Conservation (phyloP, 2,888 invertebrate species). For the Cheilosia urbana region DNA sequence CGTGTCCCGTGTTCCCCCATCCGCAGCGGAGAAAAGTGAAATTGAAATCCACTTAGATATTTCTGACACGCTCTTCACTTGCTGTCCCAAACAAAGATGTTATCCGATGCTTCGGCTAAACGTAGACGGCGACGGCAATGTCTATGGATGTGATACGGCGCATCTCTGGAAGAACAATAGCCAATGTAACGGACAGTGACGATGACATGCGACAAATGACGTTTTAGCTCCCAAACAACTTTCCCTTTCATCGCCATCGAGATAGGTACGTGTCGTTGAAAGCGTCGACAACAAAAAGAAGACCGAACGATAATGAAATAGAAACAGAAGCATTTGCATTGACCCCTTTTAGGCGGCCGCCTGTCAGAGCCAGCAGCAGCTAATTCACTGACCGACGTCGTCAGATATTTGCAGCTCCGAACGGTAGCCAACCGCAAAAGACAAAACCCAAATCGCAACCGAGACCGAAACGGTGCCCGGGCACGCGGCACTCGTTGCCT, state of each 20-base stretch:
- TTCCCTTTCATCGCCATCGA: constrained; percentile 45
- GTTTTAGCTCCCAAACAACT: constrained; percentile 10
- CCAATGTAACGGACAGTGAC: constrained; percentile 16
- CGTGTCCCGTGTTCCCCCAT: constrained; percentile 20
- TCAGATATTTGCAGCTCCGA: neutral
- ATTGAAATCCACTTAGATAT: constrained; percentile 55
- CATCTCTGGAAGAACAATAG: constrained; percentile 29
- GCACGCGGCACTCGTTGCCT: constrained; percentile 62
- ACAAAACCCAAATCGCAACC: neutral
- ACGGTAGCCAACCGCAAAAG: constrained; percentile 45
- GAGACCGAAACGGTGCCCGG: neutral
- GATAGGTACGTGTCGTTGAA: neutral
- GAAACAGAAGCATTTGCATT: constrained; percentile 22
- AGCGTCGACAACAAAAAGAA: neutral
- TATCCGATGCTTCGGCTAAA: constrained; percentile 21
- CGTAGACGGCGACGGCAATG: neutral
- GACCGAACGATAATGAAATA: neutral
- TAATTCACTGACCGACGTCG: too few species aligned
- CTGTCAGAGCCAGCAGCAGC: constrained; percentile 25
- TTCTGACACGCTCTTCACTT: constrained; percentile 49
- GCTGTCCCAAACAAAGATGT: constrained; percentile 27
- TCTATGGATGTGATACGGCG: neutral
- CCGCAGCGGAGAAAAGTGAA: constrained; percentile 32
- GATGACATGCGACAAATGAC: constrained; percentile 40
- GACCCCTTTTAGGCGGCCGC: constrained; percentile 58